Evolutionary conservation across 2,797 vertebrate genomes (phyloP).

Genomic region (Hozukius guyotensis): DNA sequence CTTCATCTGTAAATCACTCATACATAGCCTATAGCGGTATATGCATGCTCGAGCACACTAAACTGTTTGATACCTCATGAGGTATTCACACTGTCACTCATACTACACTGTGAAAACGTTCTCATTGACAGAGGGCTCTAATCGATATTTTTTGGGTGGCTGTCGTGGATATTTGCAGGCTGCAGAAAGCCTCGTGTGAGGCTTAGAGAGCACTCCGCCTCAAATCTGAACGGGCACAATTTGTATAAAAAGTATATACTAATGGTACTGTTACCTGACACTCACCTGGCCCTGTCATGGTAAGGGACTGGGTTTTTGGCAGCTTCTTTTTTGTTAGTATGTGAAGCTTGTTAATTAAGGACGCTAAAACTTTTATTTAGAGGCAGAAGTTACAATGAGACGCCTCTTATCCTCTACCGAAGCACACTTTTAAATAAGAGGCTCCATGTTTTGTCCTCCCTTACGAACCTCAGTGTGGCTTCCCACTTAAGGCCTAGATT

Average conservation of each 20-base stretch:
- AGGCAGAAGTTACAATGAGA: conserved; percentile 35
- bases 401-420: conserved; percentile 38
- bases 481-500: conserved; percentile 54
- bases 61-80: conserved; percentile 55
- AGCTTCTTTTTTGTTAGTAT: conserved; percentile 67
- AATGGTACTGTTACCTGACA: conserved; percentile 58
- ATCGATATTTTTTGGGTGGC: conserved; percentile 13
- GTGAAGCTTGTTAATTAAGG: conserved; percentile 28
- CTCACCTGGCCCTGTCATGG: conserved; percentile 18
- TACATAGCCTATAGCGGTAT: conserved; percentile 32
- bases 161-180: conserved; percentile 14
- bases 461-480: conserved; percentile 18
- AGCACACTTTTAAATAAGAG: conserved; percentile 59
- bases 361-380: conserved; percentile 16
- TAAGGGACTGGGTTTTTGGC: conserved; percentile 62
- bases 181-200: not conserved
- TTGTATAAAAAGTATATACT: conserved; percentile 45
- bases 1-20: conserved; percentile 48
- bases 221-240: conserved; percentile 52
- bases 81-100: conserved; percentile 57
- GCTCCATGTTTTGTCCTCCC: conserved; percentile 17
- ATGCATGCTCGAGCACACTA: conserved; percentile 69
- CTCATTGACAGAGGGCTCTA: conserved; percentile 47
- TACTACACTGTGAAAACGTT: conserved; percentile 76
- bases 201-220: not conserved